A percentile compares a stretch with the other conserved stretches of the same genome.
Evolutionary conservation across 2,113 vertebrate species (phyloP).

Genomic region (Thinocorus orbignyianus): DNA sequence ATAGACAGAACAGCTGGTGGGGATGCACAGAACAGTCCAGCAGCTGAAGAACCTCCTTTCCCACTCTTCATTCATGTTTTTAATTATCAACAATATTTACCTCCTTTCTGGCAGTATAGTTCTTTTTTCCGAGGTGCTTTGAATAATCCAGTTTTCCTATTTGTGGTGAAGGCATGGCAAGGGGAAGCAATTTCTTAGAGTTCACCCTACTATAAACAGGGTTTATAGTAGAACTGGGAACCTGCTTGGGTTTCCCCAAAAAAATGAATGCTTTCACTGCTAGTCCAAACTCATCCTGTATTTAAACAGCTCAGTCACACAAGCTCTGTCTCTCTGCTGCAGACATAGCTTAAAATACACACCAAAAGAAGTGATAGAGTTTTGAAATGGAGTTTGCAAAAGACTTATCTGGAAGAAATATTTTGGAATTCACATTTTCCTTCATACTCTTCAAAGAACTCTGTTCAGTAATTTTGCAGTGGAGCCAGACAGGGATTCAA

Average conservation of each 20-base stretch:
- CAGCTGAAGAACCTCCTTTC: not conserved
- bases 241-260: not conserved
- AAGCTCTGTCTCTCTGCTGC: not conserved
- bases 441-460: not conserved
- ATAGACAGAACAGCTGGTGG: not conserved
- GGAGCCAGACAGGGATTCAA: not conserved
- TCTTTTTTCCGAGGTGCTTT: not conserved
- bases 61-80: not conserved
- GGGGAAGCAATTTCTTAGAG: not conserved
- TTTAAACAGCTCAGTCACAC: not conserved
- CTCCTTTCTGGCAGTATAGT: not conserved
- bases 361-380: not conserved
- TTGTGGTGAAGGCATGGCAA: not conserved
- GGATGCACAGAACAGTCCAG: not conserved
- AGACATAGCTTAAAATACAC: not conserved
- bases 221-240: not conserved
- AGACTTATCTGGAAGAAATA: not conserved
- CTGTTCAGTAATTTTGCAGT: not conserved
- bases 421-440: not conserved
- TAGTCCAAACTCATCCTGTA: not conserved
- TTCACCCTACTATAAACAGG: not conserved
- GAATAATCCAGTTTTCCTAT: not conserved
- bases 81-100: not conserved
- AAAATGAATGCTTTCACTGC: not conserved
- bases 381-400: not conserved